phyloP scores from a whole-genome alignment of 2,797 vertebrate species.

The Iguana delicatissima region DNA sequence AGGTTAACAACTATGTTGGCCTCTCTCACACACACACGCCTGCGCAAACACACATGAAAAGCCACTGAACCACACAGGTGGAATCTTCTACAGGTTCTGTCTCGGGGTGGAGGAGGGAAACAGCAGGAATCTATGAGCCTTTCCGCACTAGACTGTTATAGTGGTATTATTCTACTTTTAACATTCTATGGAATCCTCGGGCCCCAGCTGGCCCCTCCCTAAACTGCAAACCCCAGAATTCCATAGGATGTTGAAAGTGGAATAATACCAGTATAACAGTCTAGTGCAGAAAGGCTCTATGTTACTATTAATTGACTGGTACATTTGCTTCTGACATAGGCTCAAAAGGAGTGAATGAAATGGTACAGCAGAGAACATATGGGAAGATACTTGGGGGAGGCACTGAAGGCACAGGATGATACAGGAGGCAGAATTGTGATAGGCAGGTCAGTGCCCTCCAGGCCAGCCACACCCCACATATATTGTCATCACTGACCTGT shows the following conservation, averaged over 20 bases:
- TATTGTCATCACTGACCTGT: background rate
- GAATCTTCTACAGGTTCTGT: background rate
- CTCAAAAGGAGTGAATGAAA: background rate
- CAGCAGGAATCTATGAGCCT: background rate
- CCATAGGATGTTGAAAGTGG: no score
- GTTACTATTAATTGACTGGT: background rate
- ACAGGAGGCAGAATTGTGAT: background rate
- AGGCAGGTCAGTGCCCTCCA: background rate
- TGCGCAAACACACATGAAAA: background rate
- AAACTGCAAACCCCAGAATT: no score
- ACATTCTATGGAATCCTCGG: no score
- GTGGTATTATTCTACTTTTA: no score
- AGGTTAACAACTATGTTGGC: conserved; percentile 32
- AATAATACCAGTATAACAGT: no score
- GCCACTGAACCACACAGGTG: background rate
- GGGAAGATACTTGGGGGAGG: background rate
- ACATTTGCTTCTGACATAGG: background rate
- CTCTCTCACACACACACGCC: background rate
- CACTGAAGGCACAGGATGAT: background rate
- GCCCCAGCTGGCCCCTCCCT: no score
- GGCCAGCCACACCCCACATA: background rate
- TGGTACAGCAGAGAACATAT: background rate
- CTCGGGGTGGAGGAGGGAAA: background rate
- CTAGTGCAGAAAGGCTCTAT: background rate
- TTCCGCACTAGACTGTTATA: no score